Evolutionary conservation across 2,113 vertebrate genomes (phyloP), one percentile per base, ranked within the genome.

Genomic region (Scopus umbretta): DNA sequence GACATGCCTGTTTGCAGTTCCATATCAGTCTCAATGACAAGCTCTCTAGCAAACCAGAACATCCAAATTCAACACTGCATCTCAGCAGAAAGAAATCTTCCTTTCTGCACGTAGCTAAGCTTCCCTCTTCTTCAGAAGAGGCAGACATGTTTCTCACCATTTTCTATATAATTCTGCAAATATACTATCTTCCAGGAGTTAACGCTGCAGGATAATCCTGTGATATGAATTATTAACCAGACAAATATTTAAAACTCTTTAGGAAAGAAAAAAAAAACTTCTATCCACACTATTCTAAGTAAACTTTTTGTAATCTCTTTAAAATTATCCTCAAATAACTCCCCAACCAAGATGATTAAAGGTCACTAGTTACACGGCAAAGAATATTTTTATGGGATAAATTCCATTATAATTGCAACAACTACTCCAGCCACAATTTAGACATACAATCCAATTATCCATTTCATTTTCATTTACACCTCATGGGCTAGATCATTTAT

Each of bases 391-490:
- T 94, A 97, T 85, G 88, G 96, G 63, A 96, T 92, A 94, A 97
- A 98, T 96, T 97, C 96, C 94, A 96, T 97, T 98, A 97, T 96
- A 98, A 97, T 97, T 90, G 87, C 96, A 96, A 91, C 87, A 95
- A 96, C 79, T 96, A 96, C 97, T 95, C 84, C 91, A 97, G 95
- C 34, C 45, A 97, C 97, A 98, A 98, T 98, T 98, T 98, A 98
- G 95, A 97, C 97, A 97, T 95, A 97, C 97, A 97, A 98, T 98
- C 96, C 97, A 98, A 98, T 98, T 98, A 98, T 98, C 97, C 96
- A 97, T 98, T 98, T 98, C 97, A 98, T 98, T 98, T 98, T 98
- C 96, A 98, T 97, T 98, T 98, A 97, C 82, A 98, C 96, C 95
- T 98, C 94, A 95, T 96, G 95, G 97, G 96, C 88, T 95, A 97